Evolutionary conservation across 1,140 invertebrate genomes (phyloP).

Genomic region (Venturia canescens): DNA sequence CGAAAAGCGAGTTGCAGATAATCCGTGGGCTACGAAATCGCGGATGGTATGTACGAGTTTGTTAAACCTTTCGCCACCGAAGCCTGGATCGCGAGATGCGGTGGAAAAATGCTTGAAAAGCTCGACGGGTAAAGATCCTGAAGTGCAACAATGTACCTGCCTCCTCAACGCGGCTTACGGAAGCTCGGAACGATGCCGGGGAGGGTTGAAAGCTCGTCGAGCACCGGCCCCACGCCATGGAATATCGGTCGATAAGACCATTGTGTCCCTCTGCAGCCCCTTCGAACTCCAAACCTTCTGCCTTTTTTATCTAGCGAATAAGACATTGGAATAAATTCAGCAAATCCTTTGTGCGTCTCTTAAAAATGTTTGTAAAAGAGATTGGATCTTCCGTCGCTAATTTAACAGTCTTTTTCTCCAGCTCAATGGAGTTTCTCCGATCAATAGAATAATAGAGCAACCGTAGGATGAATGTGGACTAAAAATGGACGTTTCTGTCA

Average conservation of each 20-base stretch:
- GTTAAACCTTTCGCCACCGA: conserved; percentile 2
- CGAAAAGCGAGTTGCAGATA: conserved; percentile 25
- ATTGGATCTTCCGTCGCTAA: too few relatives aligned
- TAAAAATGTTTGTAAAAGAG: too few relatives aligned
- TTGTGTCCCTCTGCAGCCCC: background rate
- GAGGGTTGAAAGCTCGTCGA: conserved; percentile 31
- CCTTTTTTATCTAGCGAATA: background rate
- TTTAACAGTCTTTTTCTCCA: too few relatives aligned
- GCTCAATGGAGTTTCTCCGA: too few relatives aligned
- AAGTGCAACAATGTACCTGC: conserved; percentile 26
- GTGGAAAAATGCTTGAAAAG: conserved; percentile 13
- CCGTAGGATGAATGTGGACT: too few relatives aligned
- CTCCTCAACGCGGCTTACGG: background rate
- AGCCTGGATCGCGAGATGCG: background rate
- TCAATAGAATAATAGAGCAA: too few relatives aligned
- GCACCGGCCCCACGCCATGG: background rate
- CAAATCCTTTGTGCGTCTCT: background rate
- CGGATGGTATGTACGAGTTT: background rate
- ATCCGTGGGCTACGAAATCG: background rate
- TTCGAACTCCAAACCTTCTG: background rate
- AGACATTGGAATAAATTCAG: background rate
- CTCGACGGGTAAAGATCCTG: conserved; percentile 7
- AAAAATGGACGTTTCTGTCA: too few relatives aligned
- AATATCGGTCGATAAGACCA: conserved; percentile 10
- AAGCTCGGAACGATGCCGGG: conserved; percentile 21